Evolutionary conservation across 2,888 invertebrate species (phyloP), one percentile per base, ranked within the genome.

Genomic region (Parnassius smintheus): DNA sequence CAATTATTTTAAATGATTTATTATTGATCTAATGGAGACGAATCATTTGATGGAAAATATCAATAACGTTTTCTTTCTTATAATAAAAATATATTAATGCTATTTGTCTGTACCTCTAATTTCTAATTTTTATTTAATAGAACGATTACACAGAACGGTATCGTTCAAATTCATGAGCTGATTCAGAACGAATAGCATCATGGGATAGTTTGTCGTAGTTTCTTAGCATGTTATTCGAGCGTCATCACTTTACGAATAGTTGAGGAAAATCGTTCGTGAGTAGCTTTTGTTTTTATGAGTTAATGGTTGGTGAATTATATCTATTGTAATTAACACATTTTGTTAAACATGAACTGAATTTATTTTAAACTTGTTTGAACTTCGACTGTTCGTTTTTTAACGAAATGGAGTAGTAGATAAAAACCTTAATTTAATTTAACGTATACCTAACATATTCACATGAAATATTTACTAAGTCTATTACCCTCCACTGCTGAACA

Each of bases 241-340:
- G 59, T 52, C 59, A 56, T 59, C 56, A 59, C 52, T 59, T 59
- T 48, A 48, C 18, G 46, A 56, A 62, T 57, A 50, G 56, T 46
- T 56, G 56, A 45, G 59, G 58, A 49, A 57, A 58, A 59, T 58
- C 54, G 59, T 59, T 63, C 55, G 62, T 63, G 62, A 63, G 55
- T 59, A 50, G 62, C 62, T 63, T 63, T 63, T 55, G 62, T 63
- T 63, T 18, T 56, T 46, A 35, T 50, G 54, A 62, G 49, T 62
- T 57, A 54, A 22, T 49, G 62, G 49, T 62, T 57, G 58, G 22
- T 49, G 58, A 49, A 58, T 62, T 62, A 62, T 62, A 58, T 54
- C 53, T 54, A 62, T 58, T 58, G 62, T 62, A 58, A 18, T 54
- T 58, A 62, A 62, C 57, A 62, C 54, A 59, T 51, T 63, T 59